Evolutionary conservation across 2,888 invertebrate genomes (phyloP), one percentile per base, ranked within the genome.

Genomic region (Tipula helvola): DNA sequence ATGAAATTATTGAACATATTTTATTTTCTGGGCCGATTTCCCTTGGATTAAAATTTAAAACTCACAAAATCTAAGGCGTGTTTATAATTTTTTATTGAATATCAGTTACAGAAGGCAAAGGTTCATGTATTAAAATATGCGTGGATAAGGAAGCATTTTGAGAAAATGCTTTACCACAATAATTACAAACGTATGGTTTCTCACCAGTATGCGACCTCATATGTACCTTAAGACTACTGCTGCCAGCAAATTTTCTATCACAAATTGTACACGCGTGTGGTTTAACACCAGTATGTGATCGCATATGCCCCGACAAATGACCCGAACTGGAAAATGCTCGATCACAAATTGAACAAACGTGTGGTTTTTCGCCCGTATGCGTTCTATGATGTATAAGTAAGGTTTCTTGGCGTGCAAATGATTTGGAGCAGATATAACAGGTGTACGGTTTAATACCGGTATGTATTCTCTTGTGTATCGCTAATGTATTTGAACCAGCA

Each of bases 381-480:
- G 87, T 88, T 86, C 88, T 86, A 87, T 86, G 88, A 87, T 88
- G 88, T 16, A 89, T 87, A 12, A 88, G 83, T 3, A 88, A 86
- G 13, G 88, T 88, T 87, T 89, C 88, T 44, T 88, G 87, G 3
- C 88, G 87, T 1, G 88, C 88, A 87, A 89, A 89, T 0, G 87
- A 84, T 42, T 88, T 88, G 7, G 44, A 87, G 84, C 89, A 89
- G 5, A 86, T 39, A 12, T 71, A 47, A 87, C 89, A 89, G 0
- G 87, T 86, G 86, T 87, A 88, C 1, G 88, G 88, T 83, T 87
- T 88, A 84, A 89, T 88, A 1, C 88, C 89, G 0, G 88, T 88
- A 86, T 89, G 89, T 10, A 88, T 89, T 16, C 89, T 87, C 84
- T 88, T 88, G 57, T 89, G 89, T 28, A 89, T 88, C 0, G 88